These are phyloP conservation scores for Pterocles orientalis DNA, from an alignment of 2,113 vertebrate genomes.

Conservation along the genomic window DNA sequence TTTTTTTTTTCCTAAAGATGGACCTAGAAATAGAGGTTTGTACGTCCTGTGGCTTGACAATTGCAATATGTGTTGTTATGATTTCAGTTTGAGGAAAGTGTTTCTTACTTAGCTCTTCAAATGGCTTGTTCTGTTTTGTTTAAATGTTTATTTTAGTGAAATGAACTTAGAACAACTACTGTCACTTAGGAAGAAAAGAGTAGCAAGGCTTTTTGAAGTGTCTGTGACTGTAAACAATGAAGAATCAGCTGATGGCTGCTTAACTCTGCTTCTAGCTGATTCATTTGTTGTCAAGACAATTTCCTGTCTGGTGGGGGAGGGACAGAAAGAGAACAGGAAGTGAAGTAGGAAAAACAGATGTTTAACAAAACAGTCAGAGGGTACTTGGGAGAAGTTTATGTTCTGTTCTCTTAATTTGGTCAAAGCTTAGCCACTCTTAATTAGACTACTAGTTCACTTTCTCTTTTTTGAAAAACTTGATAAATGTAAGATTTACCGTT, in stretches of 20 bases:
- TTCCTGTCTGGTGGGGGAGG: slow-evolving; percentile 79
- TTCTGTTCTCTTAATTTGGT: slow-evolving; percentile 27
- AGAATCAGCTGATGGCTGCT: slow-evolving; percentile 74
- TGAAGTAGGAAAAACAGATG: slow-evolving; percentile 76
- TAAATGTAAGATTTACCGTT: background rate
- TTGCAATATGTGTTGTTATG: background rate
- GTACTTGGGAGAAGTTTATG: background rate
- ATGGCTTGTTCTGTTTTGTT: background rate
- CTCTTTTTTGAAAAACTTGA: background rate
- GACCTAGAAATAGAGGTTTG: slow-evolving; percentile 19
- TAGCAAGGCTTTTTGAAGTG: slow-evolving; percentile 28
- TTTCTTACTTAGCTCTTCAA: slow-evolving; percentile 13
- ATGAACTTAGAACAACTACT: background rate
- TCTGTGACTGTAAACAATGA: slow-evolving; percentile 66
- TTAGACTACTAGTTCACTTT: background rate
- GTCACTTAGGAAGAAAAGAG: slow-evolving; percentile 7
- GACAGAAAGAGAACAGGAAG: slow-evolving; percentile 76
- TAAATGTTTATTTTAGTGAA: background rate
- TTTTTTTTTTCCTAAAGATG: background rate
- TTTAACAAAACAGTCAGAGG: slow-evolving; percentile 68
- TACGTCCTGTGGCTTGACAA: slow-evolving; percentile 40
- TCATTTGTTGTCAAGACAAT: slow-evolving; percentile 79
- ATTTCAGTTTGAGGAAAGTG: background rate
- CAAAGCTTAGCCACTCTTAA: slow-evolving; percentile 32
- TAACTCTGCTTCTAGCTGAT: slow-evolving; percentile 78